A percentile compares a stretch with the other conserved stretches of the same genome.
Conservation (phyloP, 1,140 invertebrate genomes). For the Magallana gigas region DNA sequence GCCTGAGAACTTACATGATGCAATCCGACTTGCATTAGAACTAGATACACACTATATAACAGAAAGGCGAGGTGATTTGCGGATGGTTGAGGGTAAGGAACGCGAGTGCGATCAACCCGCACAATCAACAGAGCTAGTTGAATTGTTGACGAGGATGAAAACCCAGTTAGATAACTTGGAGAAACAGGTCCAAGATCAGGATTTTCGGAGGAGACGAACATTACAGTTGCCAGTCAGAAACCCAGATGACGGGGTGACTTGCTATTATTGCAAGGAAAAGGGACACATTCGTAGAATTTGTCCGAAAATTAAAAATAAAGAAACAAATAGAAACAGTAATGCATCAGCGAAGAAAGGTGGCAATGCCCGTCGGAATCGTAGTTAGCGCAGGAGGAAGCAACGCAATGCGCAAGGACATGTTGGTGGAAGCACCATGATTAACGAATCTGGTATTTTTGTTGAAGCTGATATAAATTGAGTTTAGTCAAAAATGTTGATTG, state of each 20-base stretch:
- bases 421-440: neutral
- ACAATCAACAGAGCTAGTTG: too few relatives aligned
- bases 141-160: too few relatives aligned
- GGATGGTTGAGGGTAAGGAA: neutral
- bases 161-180: too few relatives aligned
- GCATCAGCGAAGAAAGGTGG: neutral
- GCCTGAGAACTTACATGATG: neutral
- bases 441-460: too few relatives aligned
- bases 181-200: too few relatives aligned
- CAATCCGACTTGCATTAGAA: slow-evolving; percentile 24
- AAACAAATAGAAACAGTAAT: neutral
- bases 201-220: too few relatives aligned
- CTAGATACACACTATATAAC: slow-evolving; percentile 13
- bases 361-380: neutral
- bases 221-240: too few relatives aligned
- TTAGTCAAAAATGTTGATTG: too few relatives aligned
- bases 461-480: too few relatives aligned
- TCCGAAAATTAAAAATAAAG: neutral
- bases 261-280: neutral
- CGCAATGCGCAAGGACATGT: neutral
- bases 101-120: too few relatives aligned
- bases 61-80: neutral
- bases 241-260: neutral
- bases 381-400: neutral
- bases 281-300: neutral